Conservation (phyloP, 2,888 invertebrate genomes). For the Tenthredo notha region DNA sequence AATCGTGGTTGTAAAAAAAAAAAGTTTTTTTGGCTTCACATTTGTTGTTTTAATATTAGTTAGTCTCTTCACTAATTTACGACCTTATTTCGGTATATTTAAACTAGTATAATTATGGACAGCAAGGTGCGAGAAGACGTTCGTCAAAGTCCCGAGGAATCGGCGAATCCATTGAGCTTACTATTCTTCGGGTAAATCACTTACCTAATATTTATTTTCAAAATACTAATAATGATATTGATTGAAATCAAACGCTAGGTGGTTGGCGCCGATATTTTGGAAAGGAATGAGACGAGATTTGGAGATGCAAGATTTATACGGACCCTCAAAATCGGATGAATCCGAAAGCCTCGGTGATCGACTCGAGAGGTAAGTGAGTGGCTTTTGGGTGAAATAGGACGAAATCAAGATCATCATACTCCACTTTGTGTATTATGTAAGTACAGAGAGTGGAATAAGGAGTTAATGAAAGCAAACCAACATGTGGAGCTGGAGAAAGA, state of each 20-base stretch:
- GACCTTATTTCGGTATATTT: background rate
- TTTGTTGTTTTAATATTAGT: background rate
- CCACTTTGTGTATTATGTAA: constrained; percentile 69
- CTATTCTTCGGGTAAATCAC: constrained; percentile 57
- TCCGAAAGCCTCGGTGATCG: constrained; percentile 73
- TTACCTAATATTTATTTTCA: background rate
- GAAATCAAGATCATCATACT: background rate
- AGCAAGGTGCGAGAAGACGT: background rate
- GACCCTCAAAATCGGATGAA: constrained; percentile 71
- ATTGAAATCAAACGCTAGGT: constrained; percentile 67
- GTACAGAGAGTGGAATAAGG: constrained; percentile 78
- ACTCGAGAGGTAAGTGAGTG: constrained; percentile 72
- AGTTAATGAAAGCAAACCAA: constrained; percentile 69
- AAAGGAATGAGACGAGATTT: constrained; percentile 74
- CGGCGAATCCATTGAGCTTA: background rate
- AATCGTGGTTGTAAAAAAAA: background rate
- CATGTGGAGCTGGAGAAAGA: constrained; percentile 60
- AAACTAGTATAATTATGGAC: background rate
- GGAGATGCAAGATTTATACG: constrained; percentile 75
- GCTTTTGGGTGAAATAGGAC: constrained; percentile 78
- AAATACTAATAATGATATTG: background rate
- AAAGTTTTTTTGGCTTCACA: background rate
- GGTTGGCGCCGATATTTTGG: constrained; percentile 75
- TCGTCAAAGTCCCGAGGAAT: background rate
- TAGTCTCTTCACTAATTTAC: background rate